Conservation (phyloP, 2,113 vertebrate genomes). For the Illadopsis cleaveri region DNA sequence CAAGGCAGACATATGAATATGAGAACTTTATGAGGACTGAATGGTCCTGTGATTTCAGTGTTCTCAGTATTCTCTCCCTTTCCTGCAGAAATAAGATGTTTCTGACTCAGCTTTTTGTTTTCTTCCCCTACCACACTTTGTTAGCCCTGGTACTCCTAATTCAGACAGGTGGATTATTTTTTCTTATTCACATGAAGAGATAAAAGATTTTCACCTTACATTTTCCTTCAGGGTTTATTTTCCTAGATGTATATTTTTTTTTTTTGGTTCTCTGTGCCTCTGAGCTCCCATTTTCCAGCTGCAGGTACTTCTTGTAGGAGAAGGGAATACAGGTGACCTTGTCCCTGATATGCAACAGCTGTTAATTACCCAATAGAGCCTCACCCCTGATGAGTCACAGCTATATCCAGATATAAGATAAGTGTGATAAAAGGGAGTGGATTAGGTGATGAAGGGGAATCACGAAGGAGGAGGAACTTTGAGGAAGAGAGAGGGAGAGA, state of each 20-base stretch:
- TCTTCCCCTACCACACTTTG: not conserved
- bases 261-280: not conserved
- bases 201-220: not conserved
- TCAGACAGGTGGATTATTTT: not conserved
- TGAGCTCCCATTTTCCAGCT: not conserved
- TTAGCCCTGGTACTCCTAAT: not conserved
- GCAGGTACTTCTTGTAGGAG: not conserved
- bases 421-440: not conserved
- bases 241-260: not conserved
- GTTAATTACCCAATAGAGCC: not conserved
- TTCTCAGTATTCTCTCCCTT: not conserved
- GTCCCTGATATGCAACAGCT: not conserved
- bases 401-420: not conserved
- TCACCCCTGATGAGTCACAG: not conserved
- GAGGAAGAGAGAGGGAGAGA: too few species aligned
- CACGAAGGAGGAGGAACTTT: not conserved
- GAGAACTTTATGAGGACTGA: not conserved
- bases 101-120: not conserved
- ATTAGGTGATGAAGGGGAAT: not conserved
- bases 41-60: not conserved
- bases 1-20: not conserved
- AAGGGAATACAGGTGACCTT: not conserved
- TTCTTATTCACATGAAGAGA: not conserved
- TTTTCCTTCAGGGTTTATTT: not conserved
- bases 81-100: not conserved